Evolutionary conservation across 2,888 invertebrate species (phyloP).

Genomic region (Eueremaeus valkanovi): DNA sequence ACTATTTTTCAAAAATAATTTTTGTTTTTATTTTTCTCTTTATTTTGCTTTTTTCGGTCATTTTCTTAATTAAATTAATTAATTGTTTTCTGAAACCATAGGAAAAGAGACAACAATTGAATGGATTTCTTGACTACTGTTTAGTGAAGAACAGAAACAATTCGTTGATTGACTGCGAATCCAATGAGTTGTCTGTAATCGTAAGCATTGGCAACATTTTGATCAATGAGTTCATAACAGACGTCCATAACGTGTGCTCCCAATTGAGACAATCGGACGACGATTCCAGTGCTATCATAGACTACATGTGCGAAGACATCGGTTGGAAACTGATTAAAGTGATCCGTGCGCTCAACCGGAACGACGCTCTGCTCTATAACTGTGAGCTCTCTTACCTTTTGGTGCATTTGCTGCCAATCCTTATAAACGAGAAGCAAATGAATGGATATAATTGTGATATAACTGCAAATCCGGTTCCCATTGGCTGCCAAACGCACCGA

Average conservation of each 20-base stretch:
- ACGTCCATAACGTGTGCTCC: slow-evolving; percentile 19
- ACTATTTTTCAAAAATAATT: neutral
- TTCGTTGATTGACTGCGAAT: neutral
- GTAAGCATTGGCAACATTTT: slow-evolving; percentile 34
- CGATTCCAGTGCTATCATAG: neutral
- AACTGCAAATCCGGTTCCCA: neutral
- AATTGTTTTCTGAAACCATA: too few relatives aligned
- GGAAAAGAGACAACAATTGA: slow-evolving; percentile 16
- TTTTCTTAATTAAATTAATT: too few relatives aligned
- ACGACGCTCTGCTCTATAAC: slow-evolving; percentile 29
- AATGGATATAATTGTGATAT: neutral
- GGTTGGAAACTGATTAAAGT: slow-evolving; percentile 32
- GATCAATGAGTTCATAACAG: slow-evolving; percentile 32
- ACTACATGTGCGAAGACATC: neutral
- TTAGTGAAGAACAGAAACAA: neutral
- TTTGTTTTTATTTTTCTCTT: neutral
- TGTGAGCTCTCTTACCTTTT: slow-evolving; percentile 22
- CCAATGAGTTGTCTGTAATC: slow-evolving; percentile 17
- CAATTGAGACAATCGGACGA: slow-evolving; percentile 15
- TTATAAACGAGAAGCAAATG: neutral
- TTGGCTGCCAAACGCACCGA: neutral
- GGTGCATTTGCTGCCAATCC: neutral
- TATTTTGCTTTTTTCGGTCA: neutral
- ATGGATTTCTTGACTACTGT: neutral
- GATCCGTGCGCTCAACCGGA: neutral